Evolutionary conservation across 1,140 invertebrate genomes (phyloP).

Genomic region (Neodiprion pinetum): DNA sequence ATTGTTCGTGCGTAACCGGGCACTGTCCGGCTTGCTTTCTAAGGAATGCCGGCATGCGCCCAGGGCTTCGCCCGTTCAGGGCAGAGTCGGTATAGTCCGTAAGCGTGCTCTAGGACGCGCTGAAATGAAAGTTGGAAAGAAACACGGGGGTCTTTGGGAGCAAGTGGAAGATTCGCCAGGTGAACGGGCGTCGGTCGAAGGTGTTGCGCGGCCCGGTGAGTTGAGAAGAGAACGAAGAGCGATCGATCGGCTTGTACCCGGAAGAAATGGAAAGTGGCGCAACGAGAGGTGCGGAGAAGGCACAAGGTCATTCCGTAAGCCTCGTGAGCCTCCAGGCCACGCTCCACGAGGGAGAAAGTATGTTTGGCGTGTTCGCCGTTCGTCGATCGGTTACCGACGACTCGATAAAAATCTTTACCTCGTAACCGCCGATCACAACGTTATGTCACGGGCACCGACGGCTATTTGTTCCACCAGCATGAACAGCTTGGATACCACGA

Average conservation of each 20-base stretch:
- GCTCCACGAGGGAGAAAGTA: neutral
- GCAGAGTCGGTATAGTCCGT: neutral
- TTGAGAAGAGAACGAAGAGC: neutral
- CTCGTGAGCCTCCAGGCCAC: neutral
- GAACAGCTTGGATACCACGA: neutral
- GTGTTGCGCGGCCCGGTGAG: neutral
- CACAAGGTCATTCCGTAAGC: slow-evolving; percentile 24
- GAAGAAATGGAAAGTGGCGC: slow-evolving; percentile 33
- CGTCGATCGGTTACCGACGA: neutral
- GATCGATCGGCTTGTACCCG: slow-evolving; percentile 27
- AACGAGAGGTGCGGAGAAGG: slow-evolving; percentile 12
- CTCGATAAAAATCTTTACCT: neutral
- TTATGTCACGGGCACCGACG: neutral
- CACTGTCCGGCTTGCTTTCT: neutral
- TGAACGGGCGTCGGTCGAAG: neutral
- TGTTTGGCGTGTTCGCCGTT: neutral
- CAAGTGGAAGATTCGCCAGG: too few relatives aligned
- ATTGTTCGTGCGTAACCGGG: neutral
- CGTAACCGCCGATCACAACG: slow-evolving; percentile 2
- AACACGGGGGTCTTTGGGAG: too few relatives aligned
- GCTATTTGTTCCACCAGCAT: neutral
- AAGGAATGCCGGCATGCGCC: neutral
- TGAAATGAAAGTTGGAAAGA: too few relatives aligned
- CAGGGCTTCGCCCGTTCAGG: neutral
- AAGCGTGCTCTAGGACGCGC: too few relatives aligned